These are phyloP conservation scores for Drosophila mettleri DNA, from an alignment of 2,888 invertebrate species.

Conservation along the genomic window DNA sequence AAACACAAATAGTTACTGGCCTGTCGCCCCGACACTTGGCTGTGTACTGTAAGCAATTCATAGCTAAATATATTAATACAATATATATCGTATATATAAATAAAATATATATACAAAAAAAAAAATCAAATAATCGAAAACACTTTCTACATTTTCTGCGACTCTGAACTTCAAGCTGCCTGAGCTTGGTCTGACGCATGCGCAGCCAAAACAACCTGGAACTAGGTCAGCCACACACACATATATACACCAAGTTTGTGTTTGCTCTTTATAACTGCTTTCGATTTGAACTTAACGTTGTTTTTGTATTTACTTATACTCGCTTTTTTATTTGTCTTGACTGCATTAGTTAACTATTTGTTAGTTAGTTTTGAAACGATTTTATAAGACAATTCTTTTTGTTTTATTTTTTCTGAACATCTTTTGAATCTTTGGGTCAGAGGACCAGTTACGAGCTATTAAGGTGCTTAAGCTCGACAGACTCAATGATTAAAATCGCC, in stretches of 20 bases:
- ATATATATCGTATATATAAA: neutral
- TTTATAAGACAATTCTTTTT: conserved; percentile 31
- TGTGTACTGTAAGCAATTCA: conserved; percentile 42
- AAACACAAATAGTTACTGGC: conserved; percentile 21
- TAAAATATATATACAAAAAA: neutral
- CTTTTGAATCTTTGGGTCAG: conserved; percentile 56
- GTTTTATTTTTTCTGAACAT: conserved; percentile 1
- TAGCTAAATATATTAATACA: neutral
- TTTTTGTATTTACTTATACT: conserved; percentile 23
- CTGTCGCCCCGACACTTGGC: conserved; percentile 7
- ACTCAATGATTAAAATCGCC: conserved; percentile 46
- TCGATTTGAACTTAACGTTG: conserved; percentile 63
- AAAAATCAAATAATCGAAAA: conserved; percentile 33
- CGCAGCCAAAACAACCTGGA: conserved; percentile 53
- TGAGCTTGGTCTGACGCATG: conserved; percentile 52
- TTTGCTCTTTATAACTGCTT: conserved; percentile 44
- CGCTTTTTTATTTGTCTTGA: conserved; percentile 61
- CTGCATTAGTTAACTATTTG: conserved; percentile 72
- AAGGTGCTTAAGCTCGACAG: conserved; percentile 24
- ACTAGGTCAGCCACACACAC: conserved; percentile 60
- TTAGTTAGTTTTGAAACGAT: conserved; percentile 33
- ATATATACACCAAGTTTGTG: conserved; percentile 1
- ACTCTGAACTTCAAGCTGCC: conserved; percentile 30
- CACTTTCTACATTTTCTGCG: conserved; percentile 74
- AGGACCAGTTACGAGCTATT: conserved; percentile 47